A percentile compares a stretch with the other conserved stretches of the same genome.
These are phyloP conservation scores for Oxyteleia sp. DNA, from an alignment of 2,888 invertebrate species.

Conservation along the genomic window DNA sequence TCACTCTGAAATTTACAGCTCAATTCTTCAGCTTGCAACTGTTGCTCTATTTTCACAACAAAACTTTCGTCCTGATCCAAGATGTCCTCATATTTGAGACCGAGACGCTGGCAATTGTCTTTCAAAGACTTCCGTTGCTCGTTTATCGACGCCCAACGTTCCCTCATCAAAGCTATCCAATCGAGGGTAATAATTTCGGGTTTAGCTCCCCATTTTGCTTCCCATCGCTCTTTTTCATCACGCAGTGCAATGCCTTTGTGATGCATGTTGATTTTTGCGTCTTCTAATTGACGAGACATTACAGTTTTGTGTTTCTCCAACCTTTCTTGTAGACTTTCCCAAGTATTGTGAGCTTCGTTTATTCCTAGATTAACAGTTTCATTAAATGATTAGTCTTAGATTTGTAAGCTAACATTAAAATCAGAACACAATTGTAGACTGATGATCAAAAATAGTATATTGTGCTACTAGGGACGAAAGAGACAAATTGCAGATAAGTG, in stretches of 20 bases:
- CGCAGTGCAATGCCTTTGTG: constrained; percentile 84
- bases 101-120: constrained; percentile 82
- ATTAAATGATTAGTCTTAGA: too few relatives aligned
- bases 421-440: too few relatives aligned
- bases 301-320: constrained; percentile 83
- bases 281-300: constrained; percentile 84
- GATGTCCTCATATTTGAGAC: constrained; percentile 79
- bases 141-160: constrained; percentile 82
- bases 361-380: constrained; percentile 80
- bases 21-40: constrained; percentile 84
- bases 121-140: constrained; percentile 80
- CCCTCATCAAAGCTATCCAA: constrained; percentile 84
- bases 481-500: too few relatives aligned
- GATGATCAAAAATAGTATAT: too few relatives aligned
- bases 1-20: constrained; percentile 84
- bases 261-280: constrained; percentile 85
- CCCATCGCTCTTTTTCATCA: constrained; percentile 85
- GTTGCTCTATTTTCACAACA: constrained; percentile 77
- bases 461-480: too few relatives aligned
- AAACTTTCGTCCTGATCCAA: constrained; percentile 77
- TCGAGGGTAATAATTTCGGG: constrained; percentile 80
- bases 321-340: constrained; percentile 83
- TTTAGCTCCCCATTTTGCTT: constrained; percentile 82
- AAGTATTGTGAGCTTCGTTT: constrained; percentile 81
- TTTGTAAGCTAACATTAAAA: too few relatives aligned